Percentiles rank a stretch among this genome's conserved stretches.
phyloP scores from a whole-genome alignment of 2,888 invertebrate genomes.

The Aethes cnicana region DNA sequence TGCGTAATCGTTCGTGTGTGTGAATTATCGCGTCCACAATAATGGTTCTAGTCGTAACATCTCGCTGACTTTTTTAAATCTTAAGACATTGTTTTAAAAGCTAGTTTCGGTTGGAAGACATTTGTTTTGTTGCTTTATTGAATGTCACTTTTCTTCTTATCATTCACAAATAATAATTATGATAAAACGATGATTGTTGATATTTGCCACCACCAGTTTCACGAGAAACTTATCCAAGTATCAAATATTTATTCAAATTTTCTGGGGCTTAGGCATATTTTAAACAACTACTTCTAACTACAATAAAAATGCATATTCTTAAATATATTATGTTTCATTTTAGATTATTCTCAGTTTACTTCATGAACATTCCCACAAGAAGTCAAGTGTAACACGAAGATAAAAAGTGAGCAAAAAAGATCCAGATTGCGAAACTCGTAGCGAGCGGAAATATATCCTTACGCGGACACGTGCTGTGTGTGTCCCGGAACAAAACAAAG shows the following conservation, averaged over 20 bases:
- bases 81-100: background rate
- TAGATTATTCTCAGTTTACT: conserved; percentile 13
- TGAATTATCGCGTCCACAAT: conserved; percentile 20
- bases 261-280: too few relatives aligned
- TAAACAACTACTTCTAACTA: too few relatives aligned
- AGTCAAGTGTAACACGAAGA: conserved; percentile 34
- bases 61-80: background rate
- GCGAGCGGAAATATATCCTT: conserved; percentile 56
- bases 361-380: conserved; percentile 10
- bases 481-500: conserved; percentile 53
- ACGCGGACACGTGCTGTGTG: too few relatives aligned
- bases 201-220: too few relatives aligned
- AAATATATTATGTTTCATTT: too few relatives aligned
- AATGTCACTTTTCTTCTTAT: background rate
- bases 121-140: background rate
- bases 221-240: too few relatives aligned
- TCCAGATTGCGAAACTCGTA: conserved; percentile 39
- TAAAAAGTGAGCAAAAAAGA: conserved; percentile 44
- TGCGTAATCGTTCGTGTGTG: conserved; percentile 21
- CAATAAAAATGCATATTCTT: too few relatives aligned
- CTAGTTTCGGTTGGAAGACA: background rate
- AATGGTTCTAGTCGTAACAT: background rate
- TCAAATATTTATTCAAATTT: too few relatives aligned
- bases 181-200: background rate
- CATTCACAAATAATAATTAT: background rate